Conservation (phyloP, 2,888 invertebrate species). For the Drosophila mulleri region DNA sequence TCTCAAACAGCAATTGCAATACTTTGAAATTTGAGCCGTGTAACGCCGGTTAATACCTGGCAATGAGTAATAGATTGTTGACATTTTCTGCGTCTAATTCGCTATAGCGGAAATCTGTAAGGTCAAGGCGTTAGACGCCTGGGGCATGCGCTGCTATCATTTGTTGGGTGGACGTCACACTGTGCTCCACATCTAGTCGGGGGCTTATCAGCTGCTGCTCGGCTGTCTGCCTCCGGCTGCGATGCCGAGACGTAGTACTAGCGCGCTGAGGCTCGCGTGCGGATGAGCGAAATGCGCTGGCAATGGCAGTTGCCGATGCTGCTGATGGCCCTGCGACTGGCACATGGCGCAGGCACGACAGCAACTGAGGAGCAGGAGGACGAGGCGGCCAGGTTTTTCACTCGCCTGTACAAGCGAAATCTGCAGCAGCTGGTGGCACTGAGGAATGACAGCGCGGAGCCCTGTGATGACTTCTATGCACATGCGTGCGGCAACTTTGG, state of each 20-base stretch:
- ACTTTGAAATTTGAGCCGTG: background rate
- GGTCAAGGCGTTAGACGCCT: constrained; percentile 58
- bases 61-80: constrained; percentile 45
- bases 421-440: constrained; percentile 67
- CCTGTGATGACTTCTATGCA: constrained; percentile 80
- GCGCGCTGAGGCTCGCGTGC: constrained; percentile 52
- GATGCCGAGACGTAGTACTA: constrained; percentile 53
- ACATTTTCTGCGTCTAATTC: constrained; percentile 4
- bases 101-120: constrained; percentile 41
- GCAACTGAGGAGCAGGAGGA: constrained; percentile 10
- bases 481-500: constrained; percentile 80
- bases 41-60: constrained; percentile 19
- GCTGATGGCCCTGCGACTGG: constrained; percentile 15
- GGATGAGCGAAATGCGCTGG: constrained; percentile 46
- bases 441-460: constrained; percentile 63
- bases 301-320: constrained; percentile 43
- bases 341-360: background rate
- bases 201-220: constrained; percentile 55
- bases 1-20: background rate
- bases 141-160: background rate
- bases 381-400: constrained; percentile 55
- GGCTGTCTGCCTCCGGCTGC: constrained; percentile 4
- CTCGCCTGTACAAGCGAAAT: constrained; percentile 74
- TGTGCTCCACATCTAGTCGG: constrained; percentile 4
- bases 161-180: background rate